Evolutionary conservation across 2,113 vertebrate genomes (phyloP), one percentile per base, ranked within the genome.

Genomic region (Hiodon tergisus): DNA sequence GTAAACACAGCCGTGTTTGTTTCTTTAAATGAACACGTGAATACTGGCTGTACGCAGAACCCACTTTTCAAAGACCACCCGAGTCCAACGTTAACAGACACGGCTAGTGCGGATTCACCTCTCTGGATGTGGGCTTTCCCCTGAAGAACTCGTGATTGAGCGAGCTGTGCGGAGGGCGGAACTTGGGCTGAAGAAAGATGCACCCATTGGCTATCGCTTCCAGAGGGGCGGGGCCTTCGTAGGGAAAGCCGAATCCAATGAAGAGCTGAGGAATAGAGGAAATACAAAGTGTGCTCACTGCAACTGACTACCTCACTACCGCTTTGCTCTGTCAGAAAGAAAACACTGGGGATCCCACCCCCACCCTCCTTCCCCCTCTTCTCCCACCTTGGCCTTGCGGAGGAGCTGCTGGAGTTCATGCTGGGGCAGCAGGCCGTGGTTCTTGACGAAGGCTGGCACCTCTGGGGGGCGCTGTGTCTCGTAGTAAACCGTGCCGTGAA

Each of bases 181-280:
- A 98, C 62, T 91, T 93, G 0, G 96, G 93, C 85, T 98, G 96
- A 71, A 99, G 92, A 85, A 98, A 98, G 48, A 97, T 86, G 17
- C 97, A 99, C 71, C 97, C 96, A 0, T 97, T 99, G 88, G 97
- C 96, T 57, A 98, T 95, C 6, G 97, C 96, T 31, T 99, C 96
- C 87, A 99, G 86, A 0, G 97, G 97, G 6, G 97, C 97, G 0
- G 97, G 97, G 9, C 96, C 97, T 88, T 99, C 97, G 0, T 99
- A 99, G 3, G 97, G 97, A 85, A 99, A 99, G 71, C 97, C 97
- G 4, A 99, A 96, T 48, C 97, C 97, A 4, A 99, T 92, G 85
- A 99, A 99, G 69, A 99, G 93, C 97, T 93, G 79, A 66, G 11
- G 31, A 31, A 31, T 31, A 31, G 31, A 31, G 31, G 31, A 31